Evolutionary conservation across 1,140 invertebrate species (phyloP).

Genomic region (Ooceraea biroi): DNA sequence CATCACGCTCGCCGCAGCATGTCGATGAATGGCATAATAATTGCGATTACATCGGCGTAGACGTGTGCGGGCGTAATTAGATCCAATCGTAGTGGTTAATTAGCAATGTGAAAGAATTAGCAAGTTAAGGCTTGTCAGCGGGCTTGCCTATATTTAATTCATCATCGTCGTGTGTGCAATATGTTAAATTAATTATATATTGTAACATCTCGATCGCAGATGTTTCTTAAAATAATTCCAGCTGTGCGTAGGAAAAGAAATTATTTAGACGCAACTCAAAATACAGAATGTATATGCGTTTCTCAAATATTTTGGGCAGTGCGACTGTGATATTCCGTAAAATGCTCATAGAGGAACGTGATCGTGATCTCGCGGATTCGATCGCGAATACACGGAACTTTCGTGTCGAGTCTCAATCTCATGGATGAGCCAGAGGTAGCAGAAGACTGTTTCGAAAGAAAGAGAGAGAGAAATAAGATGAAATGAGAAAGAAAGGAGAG

Average conservation of each 20-base stretch:
- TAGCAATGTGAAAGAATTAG: not conserved
- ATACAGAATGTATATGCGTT: not conserved
- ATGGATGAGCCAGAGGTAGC: constrained; percentile 50
- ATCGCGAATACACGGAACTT: constrained; percentile 27
- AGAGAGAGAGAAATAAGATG: constrained; percentile 44
- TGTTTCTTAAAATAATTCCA: not conserved
- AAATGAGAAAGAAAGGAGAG: constrained; percentile 62
- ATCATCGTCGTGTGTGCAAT: too few relatives aligned
- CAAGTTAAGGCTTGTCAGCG: not conserved
- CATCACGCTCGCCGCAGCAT: too few relatives aligned
- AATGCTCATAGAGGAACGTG: not conserved
- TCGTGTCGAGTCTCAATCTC: constrained; percentile 61
- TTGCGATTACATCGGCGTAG: constrained; percentile 6
- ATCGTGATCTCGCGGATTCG: constrained; percentile 19
- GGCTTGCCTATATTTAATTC: too few relatives aligned
- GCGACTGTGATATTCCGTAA: not conserved
- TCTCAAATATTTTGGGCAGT: not conserved
- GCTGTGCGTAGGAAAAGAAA: not conserved
- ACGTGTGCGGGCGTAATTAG: not conserved
- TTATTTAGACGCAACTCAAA: not conserved
- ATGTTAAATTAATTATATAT: too few relatives aligned
- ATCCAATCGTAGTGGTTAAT: not conserved
- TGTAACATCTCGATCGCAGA: too few relatives aligned
- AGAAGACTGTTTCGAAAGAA: constrained; percentile 21
- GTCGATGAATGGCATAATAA: not conserved